Conservation (phyloP, 1,140 invertebrate genomes). For the Drosophila triauraria region DNA sequence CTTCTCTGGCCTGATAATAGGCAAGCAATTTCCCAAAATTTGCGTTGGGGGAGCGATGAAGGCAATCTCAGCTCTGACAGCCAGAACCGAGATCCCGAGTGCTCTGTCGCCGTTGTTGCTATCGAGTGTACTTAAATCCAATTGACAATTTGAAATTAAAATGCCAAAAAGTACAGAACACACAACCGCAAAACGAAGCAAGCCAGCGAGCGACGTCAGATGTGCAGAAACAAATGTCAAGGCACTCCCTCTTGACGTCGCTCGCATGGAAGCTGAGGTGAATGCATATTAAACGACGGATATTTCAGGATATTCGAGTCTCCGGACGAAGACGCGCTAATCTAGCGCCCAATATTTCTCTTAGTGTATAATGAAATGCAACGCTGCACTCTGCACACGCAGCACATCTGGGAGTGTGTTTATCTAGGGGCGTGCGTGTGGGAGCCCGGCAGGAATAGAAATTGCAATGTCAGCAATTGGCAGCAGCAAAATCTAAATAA, state of each 20-base stretch:
- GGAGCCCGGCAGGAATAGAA: constrained; percentile 73
- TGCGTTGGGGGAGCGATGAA: constrained; percentile 74
- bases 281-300: constrained; percentile 10
- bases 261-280: constrained; percentile 1
- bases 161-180: constrained; percentile 76
- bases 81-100: constrained; percentile 4
- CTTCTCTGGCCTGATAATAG: constrained; percentile 60
- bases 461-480: constrained; percentile 84
- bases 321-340: not conserved
- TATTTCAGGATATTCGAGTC: constrained; percentile 3
- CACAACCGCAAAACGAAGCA: constrained; percentile 59
- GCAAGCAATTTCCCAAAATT: constrained; percentile 71
- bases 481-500: constrained; percentile 84
- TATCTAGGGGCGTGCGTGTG: constrained; percentile 43
- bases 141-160: constrained; percentile 84
- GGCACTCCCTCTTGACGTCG: not conserved
- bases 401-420: constrained; percentile 56
- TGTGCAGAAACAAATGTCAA: constrained; percentile 22
- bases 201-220: constrained; percentile 35
- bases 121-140: constrained; percentile 78
- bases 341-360: constrained; percentile 29
- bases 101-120: constrained; percentile 53
- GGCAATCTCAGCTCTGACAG: constrained; percentile 56
- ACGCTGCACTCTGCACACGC: constrained; percentile 72
- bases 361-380: constrained; percentile 74